Percentiles rank a stretch among this genome's conserved stretches.
Evolutionary conservation across 2,888 invertebrate genomes (phyloP).

Genomic region (Busseola fusca): DNA sequence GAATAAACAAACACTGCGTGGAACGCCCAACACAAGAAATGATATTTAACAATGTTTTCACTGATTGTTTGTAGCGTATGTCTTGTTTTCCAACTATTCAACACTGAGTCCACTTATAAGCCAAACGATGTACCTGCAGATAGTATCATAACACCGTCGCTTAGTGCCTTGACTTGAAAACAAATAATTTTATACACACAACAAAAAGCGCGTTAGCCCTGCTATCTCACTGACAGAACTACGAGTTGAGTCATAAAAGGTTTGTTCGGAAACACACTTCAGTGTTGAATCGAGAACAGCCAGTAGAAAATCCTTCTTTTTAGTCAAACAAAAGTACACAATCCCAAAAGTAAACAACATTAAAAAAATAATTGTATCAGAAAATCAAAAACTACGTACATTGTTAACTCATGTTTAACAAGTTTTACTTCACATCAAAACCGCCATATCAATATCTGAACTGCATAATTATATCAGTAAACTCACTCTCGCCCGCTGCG

Average conservation of each 20-base stretch:
- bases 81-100: not conserved
- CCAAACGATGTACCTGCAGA: too few relatives aligned
- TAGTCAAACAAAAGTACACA: not conserved
- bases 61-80: not conserved
- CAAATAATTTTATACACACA: slow-evolving; percentile 36
- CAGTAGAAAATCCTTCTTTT: not conserved
- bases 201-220: not conserved
- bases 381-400: not conserved
- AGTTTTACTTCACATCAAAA: not conserved
- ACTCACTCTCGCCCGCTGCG: not conserved
- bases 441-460: slow-evolving; percentile 25
- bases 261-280: slow-evolving; percentile 29
- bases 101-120: not conserved
- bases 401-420: not conserved
- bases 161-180: not conserved
- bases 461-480: too few relatives aligned
- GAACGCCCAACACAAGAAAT: not conserved
- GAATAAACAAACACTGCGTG: not conserved
- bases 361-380: fast-evolving
- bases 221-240: slow-evolving; percentile 26
- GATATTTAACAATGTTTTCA: not conserved
- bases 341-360: too few relatives aligned
- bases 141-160: not conserved
- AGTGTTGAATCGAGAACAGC: not conserved
- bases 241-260: not conserved